Evolutionary conservation across 2,888 invertebrate species (phyloP).

Genomic region (Allophyes oxyacanthae): DNA sequence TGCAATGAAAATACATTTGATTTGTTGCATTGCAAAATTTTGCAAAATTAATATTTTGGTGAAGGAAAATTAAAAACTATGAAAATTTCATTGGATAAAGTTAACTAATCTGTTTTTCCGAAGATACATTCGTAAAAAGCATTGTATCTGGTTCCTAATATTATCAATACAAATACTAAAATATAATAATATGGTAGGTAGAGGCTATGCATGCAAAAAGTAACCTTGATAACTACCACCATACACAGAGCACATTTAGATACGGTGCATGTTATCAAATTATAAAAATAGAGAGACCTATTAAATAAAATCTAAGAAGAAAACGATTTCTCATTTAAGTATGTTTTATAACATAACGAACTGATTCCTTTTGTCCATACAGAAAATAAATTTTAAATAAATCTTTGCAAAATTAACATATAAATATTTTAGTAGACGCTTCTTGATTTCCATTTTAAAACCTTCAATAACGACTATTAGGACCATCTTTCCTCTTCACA

Average conservation of each 20-base stretch:
- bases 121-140: no score
- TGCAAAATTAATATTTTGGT: neutral
- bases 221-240: neutral
- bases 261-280: conserved; percentile 12
- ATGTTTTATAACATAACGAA: no score
- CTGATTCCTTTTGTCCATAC: no score
- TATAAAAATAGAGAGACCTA: neutral
- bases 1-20: conserved; percentile 6
- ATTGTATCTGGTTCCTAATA: neutral
- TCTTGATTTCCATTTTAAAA: neutral
- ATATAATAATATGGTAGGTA: neutral
- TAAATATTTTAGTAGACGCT: neutral
- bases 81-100: neutral
- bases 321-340: no score
- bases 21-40: conserved; percentile 28
- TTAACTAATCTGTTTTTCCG: no score
- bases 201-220: conserved; percentile 10
- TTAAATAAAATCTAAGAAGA: no score
- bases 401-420: no score
- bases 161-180: neutral
- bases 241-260: conserved; percentile 19
- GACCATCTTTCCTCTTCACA: neutral
- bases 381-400: neutral
- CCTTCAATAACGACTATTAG: neutral
- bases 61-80: neutral